A percentile compares a stretch with the other conserved stretches of the same genome.
Evolutionary conservation across 2,888 invertebrate genomes (phyloP).

Genomic region (Dexiosoma caninum): DNA sequence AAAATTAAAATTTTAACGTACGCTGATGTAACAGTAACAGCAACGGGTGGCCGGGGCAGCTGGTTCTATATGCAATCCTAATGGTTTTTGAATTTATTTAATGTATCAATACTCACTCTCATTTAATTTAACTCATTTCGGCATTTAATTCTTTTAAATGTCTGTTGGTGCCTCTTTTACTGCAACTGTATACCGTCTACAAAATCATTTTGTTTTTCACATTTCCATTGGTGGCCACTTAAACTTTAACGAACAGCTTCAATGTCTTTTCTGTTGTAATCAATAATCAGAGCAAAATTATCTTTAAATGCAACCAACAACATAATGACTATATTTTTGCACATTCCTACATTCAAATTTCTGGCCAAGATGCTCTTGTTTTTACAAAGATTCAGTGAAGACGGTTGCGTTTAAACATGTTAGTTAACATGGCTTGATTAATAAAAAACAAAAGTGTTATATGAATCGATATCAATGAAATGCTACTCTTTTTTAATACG

Average conservation of each 20-base stretch:
- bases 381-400: not conserved
- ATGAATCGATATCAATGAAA: conserved; percentile 37
- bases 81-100: too few species aligned
- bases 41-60: too few species aligned
- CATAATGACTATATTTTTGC: conserved; percentile 10
- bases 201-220: not conserved
- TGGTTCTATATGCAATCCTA: too few species aligned
- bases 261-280: conserved; percentile 46
- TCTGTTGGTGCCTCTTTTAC: not conserved
- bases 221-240: conserved; percentile 18
- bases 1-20: too few species aligned
- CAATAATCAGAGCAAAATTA: conserved; percentile 52
- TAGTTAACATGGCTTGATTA: conserved; percentile 23
- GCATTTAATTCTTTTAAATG: not conserved
- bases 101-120: too few species aligned
- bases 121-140: too few species aligned
- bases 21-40: too few species aligned
- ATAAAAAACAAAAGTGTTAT: conserved; percentile 30
- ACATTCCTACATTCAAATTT: not conserved
- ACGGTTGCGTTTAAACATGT: not conserved
- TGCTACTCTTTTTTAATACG: conserved; percentile 40
- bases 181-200: conserved; percentile 6
- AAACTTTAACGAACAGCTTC: conserved; percentile 42
- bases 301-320: conserved; percentile 19
- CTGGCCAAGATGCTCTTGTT: conserved; percentile 15